Base-by-base conservation (phyloP, 2,888 invertebrate species). In the Zelleria hepariella region DNA sequence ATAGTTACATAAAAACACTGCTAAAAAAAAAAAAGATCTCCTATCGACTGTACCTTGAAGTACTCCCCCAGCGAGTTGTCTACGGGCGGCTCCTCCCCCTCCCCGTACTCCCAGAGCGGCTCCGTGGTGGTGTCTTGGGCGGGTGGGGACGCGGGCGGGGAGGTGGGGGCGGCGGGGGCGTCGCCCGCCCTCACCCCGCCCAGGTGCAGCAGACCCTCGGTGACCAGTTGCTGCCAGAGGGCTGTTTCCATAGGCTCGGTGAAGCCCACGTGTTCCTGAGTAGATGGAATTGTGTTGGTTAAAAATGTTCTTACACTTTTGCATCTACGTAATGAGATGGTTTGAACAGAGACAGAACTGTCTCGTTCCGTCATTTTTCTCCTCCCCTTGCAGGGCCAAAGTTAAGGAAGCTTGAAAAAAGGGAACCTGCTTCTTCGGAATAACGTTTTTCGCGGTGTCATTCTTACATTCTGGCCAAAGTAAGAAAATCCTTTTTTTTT, bases 201-300 rank as follows among this genome's bases (percentile, higher is more conserved):
- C 64, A 89, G 81, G 66, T 77, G 72, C 42, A 89, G 64, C 65
- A 66, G 68, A 1, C 91, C 91, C 63, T 74, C 69, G 62, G 73
- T 73, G 64, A 92, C 77, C 57, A 91, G 80, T 47, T 73, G 71
- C 68, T 85, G 87, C 80, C 91, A 91, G 49, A 85, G 82, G 59
- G 71, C 77, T 65, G 77, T 78, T 77, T 91, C 90, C 62, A 91
- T 80, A 61, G 75, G 69, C 42, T 80, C 84, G 62, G 82, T 73
- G 64, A 91, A 78, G n/a, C 88, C 84, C 24, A 81, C 78, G 60
- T 87, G 84, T 68, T 90, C 90, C 68, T 88, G 90, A 0, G 15
- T 15, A 10, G 15, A 10, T 32, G 3, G 10, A 32, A n/a, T n/a
- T n/a, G n/a, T n/a, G n/a, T n/a, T n/a, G n/a, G n/a, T n/a, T n/a